phyloP scores from a whole-genome alignment of 2,113 vertebrate species.

The Paramormyrops kingsleyae region DNA sequence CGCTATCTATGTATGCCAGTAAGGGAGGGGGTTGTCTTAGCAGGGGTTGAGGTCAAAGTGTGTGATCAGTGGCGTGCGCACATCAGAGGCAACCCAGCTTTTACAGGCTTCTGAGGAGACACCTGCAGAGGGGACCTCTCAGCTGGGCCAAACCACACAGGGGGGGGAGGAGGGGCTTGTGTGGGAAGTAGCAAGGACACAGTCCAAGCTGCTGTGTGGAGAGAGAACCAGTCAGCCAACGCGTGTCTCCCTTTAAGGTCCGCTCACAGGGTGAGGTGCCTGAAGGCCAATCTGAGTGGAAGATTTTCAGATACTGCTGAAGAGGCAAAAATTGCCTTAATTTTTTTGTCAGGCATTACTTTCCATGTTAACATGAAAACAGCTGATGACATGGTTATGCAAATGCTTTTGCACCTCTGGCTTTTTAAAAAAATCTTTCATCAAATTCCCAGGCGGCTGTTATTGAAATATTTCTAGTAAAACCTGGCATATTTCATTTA shows the following conservation, averaged over 20 bases:
- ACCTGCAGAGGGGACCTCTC: slow-evolving; percentile 19
- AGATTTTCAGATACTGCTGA: background rate
- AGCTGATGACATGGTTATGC: background rate
- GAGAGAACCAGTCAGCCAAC: background rate
- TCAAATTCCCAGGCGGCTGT: background rate
- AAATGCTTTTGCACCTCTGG: background rate
- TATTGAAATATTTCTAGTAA: background rate
- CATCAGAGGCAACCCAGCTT: slow-evolving; percentile 8
- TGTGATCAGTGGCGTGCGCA: background rate
- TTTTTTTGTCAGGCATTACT: background rate
- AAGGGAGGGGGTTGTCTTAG: background rate
- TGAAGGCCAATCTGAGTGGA: background rate
- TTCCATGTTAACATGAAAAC: background rate
- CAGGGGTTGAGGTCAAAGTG: background rate
- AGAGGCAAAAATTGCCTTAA: background rate
- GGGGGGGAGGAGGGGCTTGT: background rate
- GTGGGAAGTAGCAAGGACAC: background rate
- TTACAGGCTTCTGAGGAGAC: background rate
- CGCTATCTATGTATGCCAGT: background rate
- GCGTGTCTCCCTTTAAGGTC: background rate
- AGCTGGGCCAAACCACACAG: background rate
- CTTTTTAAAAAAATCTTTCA: slow-evolving; percentile 10
- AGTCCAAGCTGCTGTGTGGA: background rate
- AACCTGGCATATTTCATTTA: slow-evolving; percentile 6
- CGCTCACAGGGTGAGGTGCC: background rate